Evolutionary conservation across 2,113 vertebrate species (phyloP), one percentile per base, ranked within the genome.

Genomic region (Gymnogyps californianus): DNA sequence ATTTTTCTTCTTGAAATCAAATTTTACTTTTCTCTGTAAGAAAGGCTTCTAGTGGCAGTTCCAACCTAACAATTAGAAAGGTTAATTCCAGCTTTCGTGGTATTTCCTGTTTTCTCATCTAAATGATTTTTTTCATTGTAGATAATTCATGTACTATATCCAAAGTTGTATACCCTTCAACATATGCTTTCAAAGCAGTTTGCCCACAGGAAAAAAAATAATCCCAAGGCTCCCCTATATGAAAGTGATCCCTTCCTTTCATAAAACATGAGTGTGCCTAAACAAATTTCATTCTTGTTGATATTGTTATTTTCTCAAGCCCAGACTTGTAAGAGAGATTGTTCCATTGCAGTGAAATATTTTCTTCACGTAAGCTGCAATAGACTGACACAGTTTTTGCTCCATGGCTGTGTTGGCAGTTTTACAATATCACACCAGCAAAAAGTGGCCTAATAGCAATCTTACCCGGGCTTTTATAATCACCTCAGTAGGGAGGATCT

Each of bases 211-310:
- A 58, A 82, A 87, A 87, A 18, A 47, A 20, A 18, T 19, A 58
- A 62, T 1, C 3, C 54, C 11, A 54, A 34, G 2, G 4, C 4
- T 92, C 6, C 4, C 5, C 9, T 21, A 7, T 6, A 28, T 51
- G 44, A 87, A 82, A 3, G 1, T 20, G 8, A 75, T 11, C 8
- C 1, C 11, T 82, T 87, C 34, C 14, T 88, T 94, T 86, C 65
- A 38, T 31, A 44, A 83, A 64, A 74, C 5, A 2, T 1, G 2
- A 51, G 1, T 24, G 18, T 42, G 5, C 3, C 24, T 62, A 59
- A 90, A 52, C 2, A 0, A 80, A 72, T 77, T 65, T 54, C 15
- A 65, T 87, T 80, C 16, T n/a, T 36, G 6, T 42, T 69, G 49
- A 31, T 42, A 57, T 12, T 67, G 17, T 54, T 59, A 8, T 31